Conservation (phyloP, 2,113 vertebrate genomes). For the Triplophysa dalaica region DNA sequence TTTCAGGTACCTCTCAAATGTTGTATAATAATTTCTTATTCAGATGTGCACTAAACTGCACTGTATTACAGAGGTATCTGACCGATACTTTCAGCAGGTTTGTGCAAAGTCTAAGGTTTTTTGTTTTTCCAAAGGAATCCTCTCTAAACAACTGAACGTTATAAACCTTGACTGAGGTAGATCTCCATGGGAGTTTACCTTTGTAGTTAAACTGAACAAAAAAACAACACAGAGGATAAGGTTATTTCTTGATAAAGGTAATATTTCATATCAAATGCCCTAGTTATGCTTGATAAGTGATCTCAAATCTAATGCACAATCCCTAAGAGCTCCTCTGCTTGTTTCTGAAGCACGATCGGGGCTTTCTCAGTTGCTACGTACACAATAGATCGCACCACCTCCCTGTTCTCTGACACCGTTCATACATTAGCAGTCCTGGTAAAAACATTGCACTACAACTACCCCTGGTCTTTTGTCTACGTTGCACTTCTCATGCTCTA, state of each 20-base stretch:
- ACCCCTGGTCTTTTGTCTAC: conserved; percentile 65
- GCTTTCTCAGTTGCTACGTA: conserved; percentile 24
- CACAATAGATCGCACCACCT: background rate
- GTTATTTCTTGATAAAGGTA: conserved; percentile 58
- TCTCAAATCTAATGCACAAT: conserved; percentile 55
- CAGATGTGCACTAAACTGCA: conserved; percentile 26
- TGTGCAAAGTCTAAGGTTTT: conserved; percentile 50
- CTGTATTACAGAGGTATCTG: conserved; percentile 46
- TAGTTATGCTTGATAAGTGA: conserved; percentile 61
- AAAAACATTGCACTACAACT: conserved; percentile 66
- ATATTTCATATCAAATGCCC: conserved; percentile 44
- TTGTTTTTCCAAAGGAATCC: conserved; percentile 58
- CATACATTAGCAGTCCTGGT: conserved; percentile 75
- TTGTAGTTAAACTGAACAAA: conserved; percentile 64
- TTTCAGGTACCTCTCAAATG: conserved; percentile 35
- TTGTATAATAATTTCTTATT: conserved; percentile 26
- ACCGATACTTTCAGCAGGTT: conserved; percentile 58
- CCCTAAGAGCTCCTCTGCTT: conserved; percentile 46
- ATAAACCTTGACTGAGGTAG: conserved; percentile 86
- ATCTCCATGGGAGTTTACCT: conserved; percentile 74
- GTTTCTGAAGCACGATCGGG: conserved; percentile 51
- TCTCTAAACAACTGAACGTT: conserved; percentile 39
- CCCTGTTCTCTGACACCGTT: background rate
- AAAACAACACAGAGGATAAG: conserved; percentile 55
- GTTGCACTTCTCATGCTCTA: conserved; percentile 75